Conservation (phyloP, 37 sponge, comb jelly and placozoan genomes). For the Axinella damicornis region DNA sequence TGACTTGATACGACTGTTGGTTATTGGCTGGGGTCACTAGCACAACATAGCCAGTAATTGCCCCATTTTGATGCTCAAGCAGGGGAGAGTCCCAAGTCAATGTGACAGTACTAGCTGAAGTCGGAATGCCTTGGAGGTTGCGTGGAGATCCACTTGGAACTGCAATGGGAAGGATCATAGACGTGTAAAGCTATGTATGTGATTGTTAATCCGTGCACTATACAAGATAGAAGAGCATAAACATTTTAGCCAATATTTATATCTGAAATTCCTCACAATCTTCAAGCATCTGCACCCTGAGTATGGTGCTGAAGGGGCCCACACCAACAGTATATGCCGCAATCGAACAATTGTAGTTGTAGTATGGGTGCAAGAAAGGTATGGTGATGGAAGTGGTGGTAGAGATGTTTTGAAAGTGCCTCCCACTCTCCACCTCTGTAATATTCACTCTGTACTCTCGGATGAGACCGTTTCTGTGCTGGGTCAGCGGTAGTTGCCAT, state of each 20-base stretch:
- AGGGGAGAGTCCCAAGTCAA: conserved; percentile 16
- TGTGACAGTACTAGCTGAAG: not conserved
- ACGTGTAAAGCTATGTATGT: too few relatives aligned
- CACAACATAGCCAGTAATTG: conserved; percentile 33
- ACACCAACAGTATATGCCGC: conserved; percentile 37
- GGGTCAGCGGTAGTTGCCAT: conserved; percentile 21
- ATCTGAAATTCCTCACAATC: conserved; percentile 10
- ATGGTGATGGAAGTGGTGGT: conserved; percentile 20
- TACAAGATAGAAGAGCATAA: too few relatives aligned
- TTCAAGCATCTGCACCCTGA: conserved; percentile 19
- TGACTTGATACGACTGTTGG: not conserved
- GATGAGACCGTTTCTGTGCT: conserved; percentile 36
- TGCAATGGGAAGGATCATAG: not conserved
- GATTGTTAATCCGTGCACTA: too few relatives aligned
- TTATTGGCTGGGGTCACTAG: not conserved
- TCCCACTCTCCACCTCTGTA: conserved; percentile 37
- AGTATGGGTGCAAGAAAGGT: conserved; percentile 28
- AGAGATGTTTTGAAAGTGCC: not conserved
- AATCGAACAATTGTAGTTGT: conserved; percentile 14
- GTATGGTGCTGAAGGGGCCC: conserved; percentile 13
- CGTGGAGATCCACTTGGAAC: conserved; percentile 29
- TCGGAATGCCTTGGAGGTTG: not conserved
- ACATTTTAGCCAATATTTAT: too few relatives aligned
- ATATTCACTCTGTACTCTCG: conserved; percentile 35
- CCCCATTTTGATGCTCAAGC: conserved; percentile 22